Evolutionary conservation across 2,113 vertebrate species (phyloP).

Genomic region (Actenoides hombroni): DNA sequence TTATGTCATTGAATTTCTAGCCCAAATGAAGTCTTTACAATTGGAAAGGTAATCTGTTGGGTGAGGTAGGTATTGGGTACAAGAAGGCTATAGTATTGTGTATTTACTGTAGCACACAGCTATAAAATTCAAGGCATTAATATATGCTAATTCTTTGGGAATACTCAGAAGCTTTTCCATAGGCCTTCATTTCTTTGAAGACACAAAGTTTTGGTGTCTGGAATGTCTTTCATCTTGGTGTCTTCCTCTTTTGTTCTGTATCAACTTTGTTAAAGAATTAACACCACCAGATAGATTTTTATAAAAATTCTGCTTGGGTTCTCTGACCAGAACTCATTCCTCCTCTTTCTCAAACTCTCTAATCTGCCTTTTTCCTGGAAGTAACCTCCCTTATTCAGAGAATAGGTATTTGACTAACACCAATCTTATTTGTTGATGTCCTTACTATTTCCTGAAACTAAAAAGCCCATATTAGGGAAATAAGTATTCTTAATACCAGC

Average conservation of each 20-base stretch:
- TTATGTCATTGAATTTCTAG: not conserved
- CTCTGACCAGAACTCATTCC: not conserved
- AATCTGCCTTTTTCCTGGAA: not conserved
- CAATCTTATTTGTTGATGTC: not conserved
- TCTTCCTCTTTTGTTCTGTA: not conserved
- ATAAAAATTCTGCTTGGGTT: not conserved
- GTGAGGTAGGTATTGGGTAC: not conserved
- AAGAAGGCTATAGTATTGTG: not conserved
- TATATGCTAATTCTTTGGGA: not conserved
- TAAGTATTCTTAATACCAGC: not conserved
- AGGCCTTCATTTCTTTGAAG: not conserved
- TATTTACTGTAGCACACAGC: not conserved
- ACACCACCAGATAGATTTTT: not conserved
- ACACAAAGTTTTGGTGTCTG: not conserved
- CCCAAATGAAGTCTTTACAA: not conserved
- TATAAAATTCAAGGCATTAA: not conserved
- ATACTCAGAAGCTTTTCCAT: not conserved
- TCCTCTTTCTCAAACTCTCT: not conserved
- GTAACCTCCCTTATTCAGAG: not conserved
- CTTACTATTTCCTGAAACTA: not conserved
- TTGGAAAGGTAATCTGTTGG: not conserved
- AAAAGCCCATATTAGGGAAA: not conserved
- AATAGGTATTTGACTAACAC: not conserved
- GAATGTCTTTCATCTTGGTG: not conserved
- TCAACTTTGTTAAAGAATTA: not conserved